A percentile compares a stretch with the other conserved stretches of the same genome.
Evolutionary conservation across 23 tunicate genomes (phyloP).

Genomic region (Styela clava): DNA sequence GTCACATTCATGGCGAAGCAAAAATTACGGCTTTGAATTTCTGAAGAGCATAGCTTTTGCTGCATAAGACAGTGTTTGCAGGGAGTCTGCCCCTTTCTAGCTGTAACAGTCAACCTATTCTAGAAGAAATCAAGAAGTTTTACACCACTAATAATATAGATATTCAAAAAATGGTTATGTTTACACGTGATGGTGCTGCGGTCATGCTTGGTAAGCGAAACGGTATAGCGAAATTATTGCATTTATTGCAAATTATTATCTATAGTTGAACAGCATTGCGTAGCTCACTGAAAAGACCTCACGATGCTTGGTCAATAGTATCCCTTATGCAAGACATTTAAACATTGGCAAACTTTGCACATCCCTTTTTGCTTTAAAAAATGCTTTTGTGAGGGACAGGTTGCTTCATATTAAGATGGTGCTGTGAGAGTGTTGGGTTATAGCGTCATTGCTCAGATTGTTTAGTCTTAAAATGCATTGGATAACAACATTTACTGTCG

Average conservation of each 20-base stretch:
- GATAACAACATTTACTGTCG: too few relatives aligned
- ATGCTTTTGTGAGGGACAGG: too few relatives aligned
- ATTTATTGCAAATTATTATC: conserved; percentile 11
- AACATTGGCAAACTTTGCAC: conserved; percentile 30
- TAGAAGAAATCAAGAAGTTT: conserved; percentile 25
- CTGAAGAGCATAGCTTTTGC: conserved; percentile 23
- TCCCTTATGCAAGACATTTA: conserved; percentile 41
- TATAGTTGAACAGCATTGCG: conserved; percentile 48
- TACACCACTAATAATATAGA: conserved; percentile 29
- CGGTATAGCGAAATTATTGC: conserved; percentile 25
- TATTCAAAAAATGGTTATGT: conserved; percentile 32
- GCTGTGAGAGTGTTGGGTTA: too few relatives aligned
- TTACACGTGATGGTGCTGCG: conserved; percentile 35
- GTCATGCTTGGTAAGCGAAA: conserved; percentile 34
- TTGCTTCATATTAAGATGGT: too few relatives aligned
- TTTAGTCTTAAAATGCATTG: too few relatives aligned
- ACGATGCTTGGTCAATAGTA: conserved; percentile 33
- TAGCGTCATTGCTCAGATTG: too few relatives aligned
- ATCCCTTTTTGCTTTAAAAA: too few relatives aligned
- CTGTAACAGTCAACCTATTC: conserved; percentile 27
- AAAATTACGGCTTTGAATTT: conserved; percentile 32
- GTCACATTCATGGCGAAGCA: conserved; percentile 32
- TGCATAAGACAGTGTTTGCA: conserved; percentile 32
- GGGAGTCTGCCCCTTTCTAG: conserved; percentile 21
- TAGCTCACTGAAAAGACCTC: conserved; percentile 41